Conservation (phyloP, 2,797 vertebrate species). For the Ceryle rudis region DNA sequence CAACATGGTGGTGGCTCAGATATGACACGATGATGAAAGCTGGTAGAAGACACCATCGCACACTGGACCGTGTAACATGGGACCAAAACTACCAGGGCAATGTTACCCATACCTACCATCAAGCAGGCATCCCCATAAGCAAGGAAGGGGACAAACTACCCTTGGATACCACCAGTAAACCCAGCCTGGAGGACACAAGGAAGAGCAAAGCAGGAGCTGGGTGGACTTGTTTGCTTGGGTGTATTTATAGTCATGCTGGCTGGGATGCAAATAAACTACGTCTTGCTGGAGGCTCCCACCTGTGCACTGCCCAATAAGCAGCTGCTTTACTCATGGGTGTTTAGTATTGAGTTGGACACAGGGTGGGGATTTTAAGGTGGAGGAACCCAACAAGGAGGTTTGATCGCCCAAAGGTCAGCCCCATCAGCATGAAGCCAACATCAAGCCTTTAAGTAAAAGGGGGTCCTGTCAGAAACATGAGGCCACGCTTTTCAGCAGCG, state of each 20-base stretch:
- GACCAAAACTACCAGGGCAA: neutral
- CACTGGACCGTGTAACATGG: fast-evolving
- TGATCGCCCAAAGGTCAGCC: neutral
- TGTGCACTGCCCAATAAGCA: fast-evolving
- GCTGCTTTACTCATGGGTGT: neutral
- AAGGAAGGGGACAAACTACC: neutral
- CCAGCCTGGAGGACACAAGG: neutral
- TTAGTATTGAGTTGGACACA: neutral
- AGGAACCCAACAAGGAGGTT: neutral
- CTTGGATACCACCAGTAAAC: neutral
- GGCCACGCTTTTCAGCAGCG: neutral
- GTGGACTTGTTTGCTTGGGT: neutral
- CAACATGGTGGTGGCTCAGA: neutral
- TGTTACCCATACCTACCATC: fast-evolving
- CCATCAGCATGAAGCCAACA: neutral
- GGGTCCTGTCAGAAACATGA: neutral
- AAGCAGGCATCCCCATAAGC: fast-evolving
- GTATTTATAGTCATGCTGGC: neutral
- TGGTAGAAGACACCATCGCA: neutral
- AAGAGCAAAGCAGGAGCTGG: neutral
- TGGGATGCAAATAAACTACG: neutral
- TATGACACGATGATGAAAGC: fast-evolving
- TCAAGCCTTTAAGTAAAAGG: neutral
- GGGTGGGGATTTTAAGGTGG: neutral
- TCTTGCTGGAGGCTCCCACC: neutral